A percentile compares a stretch with the other conserved stretches of the same genome.
Evolutionary conservation across 1,140 invertebrate species (phyloP).

Genomic region (Aphaenogaster floridana): DNA sequence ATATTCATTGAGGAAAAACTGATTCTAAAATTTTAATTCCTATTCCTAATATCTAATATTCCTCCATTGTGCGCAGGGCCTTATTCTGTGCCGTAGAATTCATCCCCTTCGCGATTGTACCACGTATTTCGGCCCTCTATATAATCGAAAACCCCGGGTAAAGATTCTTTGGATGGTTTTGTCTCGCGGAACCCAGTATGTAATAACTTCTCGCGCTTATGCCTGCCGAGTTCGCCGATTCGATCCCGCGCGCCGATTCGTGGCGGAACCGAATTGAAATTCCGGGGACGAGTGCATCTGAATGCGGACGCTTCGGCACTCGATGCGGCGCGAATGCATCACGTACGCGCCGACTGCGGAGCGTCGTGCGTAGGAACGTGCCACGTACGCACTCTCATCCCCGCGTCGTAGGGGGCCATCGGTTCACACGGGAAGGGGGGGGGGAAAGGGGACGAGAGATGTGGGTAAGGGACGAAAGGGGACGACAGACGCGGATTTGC

Average conservation of each 20-base stretch:
- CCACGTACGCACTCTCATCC: conserved; percentile 23
- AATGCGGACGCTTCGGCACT: conserved; percentile 37
- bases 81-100: too few relatives aligned
- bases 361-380: conserved; percentile 51
- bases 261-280: conserved; percentile 37
- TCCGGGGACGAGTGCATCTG: conserved; percentile 19
- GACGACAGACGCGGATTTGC: background rate
- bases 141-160: too few relatives aligned
- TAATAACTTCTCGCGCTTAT: conserved; percentile 34
- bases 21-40: too few relatives aligned
- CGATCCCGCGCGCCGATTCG: background rate
- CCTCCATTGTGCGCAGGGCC: too few relatives aligned
- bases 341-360: conserved; percentile 26
- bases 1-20: too few relatives aligned
- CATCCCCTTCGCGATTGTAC: too few relatives aligned
- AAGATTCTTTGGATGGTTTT: background rate
- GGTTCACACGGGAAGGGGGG: too few relatives aligned
- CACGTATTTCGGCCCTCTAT: too few relatives aligned
- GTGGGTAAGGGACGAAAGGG: too few relatives aligned
- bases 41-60: too few relatives aligned
- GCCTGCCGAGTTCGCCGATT: conserved; percentile 6
- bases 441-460: too few relatives aligned
- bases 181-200: background rate
- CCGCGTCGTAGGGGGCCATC: background rate
- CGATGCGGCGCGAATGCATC: conserved; percentile 43